These are phyloP conservation scores for Zophobas atratus DNA, from an alignment of 1,140 invertebrate genomes.

Conservation along the genomic window DNA sequence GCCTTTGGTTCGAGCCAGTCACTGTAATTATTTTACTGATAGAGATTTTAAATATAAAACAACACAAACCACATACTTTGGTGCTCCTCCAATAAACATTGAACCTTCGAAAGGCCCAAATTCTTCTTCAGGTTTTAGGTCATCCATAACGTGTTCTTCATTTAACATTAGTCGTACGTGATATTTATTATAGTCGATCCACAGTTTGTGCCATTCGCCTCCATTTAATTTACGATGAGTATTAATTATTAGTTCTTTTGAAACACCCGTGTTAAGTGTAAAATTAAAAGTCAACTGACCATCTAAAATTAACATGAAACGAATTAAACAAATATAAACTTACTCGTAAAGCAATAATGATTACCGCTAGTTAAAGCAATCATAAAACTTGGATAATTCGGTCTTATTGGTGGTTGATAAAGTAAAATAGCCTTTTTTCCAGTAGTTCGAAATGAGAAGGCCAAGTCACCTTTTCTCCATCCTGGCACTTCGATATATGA, in stretches of 20 bases:
- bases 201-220: slow-evolving; percentile 96
- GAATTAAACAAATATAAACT: slow-evolving; percentile 13
- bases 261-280: slow-evolving; percentile 86
- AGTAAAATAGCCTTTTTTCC: slow-evolving; percentile 90
- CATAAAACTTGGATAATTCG: slow-evolving; percentile 92
- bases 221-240: slow-evolving; percentile 87
- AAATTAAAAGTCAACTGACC: slow-evolving; percentile 92
- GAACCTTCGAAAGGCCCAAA: slow-evolving; percentile 94
- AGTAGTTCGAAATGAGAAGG: slow-evolving; percentile 93
- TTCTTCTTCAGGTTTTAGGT: slow-evolving; percentile 87
- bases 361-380: slow-evolving; percentile 87
- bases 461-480: slow-evolving; percentile 92
- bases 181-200: slow-evolving; percentile 94
- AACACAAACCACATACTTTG: slow-evolving; percentile 74
- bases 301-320: slow-evolving; percentile 71
- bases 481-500: slow-evolving; percentile 94
- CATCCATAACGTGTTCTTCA: slow-evolving; percentile 89
- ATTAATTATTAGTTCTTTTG: slow-evolving; percentile 84
- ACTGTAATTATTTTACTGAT: slow-evolving; percentile 69
- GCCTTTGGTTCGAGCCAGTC: slow-evolving; percentile 83
- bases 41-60: slow-evolving; percentile 27
- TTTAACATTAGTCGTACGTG: slow-evolving; percentile 96
- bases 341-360: slow-evolving; percentile 39
- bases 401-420: slow-evolving; percentile 90
- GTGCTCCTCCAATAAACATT: slow-evolving; percentile 93